A percentile compares a stretch with the other conserved stretches of the same genome.
Conservation (phyloP, 37 sponge, comb jelly and placozoan species). For the Petrosia ficiformis region DNA sequence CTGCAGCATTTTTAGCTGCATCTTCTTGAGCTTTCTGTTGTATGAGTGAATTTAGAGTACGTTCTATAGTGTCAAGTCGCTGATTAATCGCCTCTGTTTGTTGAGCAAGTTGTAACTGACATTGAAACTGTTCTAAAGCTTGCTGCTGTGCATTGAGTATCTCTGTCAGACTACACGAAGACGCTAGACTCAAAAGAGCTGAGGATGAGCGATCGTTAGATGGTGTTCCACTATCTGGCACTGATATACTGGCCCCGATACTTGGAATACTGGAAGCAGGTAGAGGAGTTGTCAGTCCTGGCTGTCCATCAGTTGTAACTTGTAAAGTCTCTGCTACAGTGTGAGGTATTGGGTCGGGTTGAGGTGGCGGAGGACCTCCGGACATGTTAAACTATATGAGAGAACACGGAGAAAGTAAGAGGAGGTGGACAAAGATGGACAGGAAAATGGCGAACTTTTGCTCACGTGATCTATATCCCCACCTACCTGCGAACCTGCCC, state of each 20-base stretch:
- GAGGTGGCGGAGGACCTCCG: slow-evolving; percentile 34
- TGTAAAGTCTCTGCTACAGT: slow-evolving; percentile 56
- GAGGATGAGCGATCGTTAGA: slow-evolving; percentile 49
- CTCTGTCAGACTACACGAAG: slow-evolving; percentile 73
- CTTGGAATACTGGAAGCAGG: slow-evolving; percentile 14
- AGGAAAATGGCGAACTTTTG: slow-evolving; percentile 32
- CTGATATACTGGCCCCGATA: slow-evolving; percentile 60
- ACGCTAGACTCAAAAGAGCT: slow-evolving; percentile 68
- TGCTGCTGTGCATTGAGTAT: slow-evolving; percentile 86
- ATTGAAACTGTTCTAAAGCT: slow-evolving; percentile 82
- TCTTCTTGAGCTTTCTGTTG: slow-evolving; percentile 77
- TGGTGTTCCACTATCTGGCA: slow-evolving; percentile 11
- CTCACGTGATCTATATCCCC: background rate
- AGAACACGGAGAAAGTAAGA: background rate
- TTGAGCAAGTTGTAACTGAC: slow-evolving; percentile 75
- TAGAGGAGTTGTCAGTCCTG: background rate
- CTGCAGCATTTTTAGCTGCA: slow-evolving; percentile 33
- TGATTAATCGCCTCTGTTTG: slow-evolving; percentile 83
- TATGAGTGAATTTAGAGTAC: slow-evolving; percentile 74
- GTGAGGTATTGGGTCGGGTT: slow-evolving; percentile 51
- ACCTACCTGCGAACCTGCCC: too few relatives aligned
- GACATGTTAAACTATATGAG: slow-evolving; percentile 57
- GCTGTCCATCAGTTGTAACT: slow-evolving; percentile 27
- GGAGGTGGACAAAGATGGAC: slow-evolving; percentile 1
- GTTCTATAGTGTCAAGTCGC: slow-evolving; percentile 77